These are phyloP conservation scores for Goniozus legneri DNA, from an alignment of 1,140 invertebrate genomes.

Conservation along the genomic window DNA sequence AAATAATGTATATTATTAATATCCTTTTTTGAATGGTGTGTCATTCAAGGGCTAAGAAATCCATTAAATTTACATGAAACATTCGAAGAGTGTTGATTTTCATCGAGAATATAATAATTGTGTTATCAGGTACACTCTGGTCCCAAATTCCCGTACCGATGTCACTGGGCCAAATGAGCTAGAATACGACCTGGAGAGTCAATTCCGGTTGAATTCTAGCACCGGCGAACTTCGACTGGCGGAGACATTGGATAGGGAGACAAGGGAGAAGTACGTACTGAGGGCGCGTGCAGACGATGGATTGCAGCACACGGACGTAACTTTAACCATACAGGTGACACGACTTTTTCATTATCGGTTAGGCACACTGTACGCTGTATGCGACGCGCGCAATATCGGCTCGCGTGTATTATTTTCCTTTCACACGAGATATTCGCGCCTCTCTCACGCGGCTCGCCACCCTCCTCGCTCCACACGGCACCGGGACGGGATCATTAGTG, in stretches of 20 bases:
- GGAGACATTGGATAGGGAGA: conserved; percentile 82
- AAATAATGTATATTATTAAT: too few species aligned
- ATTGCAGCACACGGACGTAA: conserved; percentile 75
- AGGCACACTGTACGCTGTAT: too few species aligned
- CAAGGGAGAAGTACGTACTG: conserved; percentile 73
- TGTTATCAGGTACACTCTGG: conserved; percentile 34
- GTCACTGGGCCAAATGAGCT: conserved; percentile 36
- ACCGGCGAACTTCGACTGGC: conserved; percentile 69
- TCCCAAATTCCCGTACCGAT: conserved; percentile 20
- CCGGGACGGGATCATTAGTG: too few species aligned
- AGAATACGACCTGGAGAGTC: conserved; percentile 57
- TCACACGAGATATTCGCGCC: too few species aligned
- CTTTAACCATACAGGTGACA: conserved; percentile 70
- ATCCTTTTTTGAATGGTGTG: too few species aligned
- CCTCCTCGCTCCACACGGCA: too few species aligned
- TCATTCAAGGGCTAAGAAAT: too few species aligned
- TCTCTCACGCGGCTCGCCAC: too few species aligned
- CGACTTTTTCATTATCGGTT: conserved; percentile 12
- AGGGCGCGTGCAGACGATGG: conserved; percentile 84
- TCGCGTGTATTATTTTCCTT: too few species aligned
- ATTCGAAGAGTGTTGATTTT: too few species aligned
- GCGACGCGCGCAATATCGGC: too few species aligned
- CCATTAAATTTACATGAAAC: too few species aligned
- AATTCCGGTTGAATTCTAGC: conserved; percentile 67
- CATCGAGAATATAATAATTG: neutral